Percentiles rank a stretch among this genome's conserved stretches.
Evolutionary conservation across 2,888 invertebrate genomes (phyloP).

Genomic region (Heteromurus nitidus): DNA sequence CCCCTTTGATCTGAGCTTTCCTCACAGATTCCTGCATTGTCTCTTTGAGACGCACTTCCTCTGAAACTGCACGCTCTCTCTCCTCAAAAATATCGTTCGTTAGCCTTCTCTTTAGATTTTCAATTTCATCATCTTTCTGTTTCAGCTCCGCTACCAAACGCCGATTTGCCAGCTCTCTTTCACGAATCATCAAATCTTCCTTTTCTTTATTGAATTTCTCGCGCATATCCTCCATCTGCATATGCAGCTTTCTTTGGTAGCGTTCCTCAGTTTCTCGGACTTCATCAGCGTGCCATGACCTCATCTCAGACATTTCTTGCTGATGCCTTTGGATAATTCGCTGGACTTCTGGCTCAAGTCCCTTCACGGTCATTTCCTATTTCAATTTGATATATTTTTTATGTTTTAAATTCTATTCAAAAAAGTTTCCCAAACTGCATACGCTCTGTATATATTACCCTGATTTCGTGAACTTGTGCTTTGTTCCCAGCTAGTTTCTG

Average conservation of each 20-base stretch:
- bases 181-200: slow-evolving; percentile 77
- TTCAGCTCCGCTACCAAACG: slow-evolving; percentile 64
- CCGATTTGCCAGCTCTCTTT: slow-evolving; percentile 64
- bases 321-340: slow-evolving; percentile 85
- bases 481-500: slow-evolving; percentile 90
- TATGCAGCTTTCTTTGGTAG: slow-evolving; percentile 80
- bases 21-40: slow-evolving; percentile 67
- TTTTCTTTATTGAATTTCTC: slow-evolving; percentile 81
- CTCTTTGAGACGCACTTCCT: slow-evolving; percentile 67
- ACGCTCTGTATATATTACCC: slow-evolving; percentile 78
- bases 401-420: too few species aligned
- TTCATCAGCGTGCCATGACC: slow-evolving; percentile 82
- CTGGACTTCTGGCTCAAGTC: slow-evolving; percentile 88
- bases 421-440: too few species aligned
- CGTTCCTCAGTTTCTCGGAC: slow-evolving; percentile 81
- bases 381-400: too few species aligned
- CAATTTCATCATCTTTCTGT: slow-evolving; percentile 67
- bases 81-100: slow-evolving; percentile 70
- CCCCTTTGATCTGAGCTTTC: slow-evolving; percentile 70
- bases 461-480: slow-evolving; percentile 90
- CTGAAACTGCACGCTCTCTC: slow-evolving; percentile 64
- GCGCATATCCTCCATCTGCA: slow-evolving; percentile 80
- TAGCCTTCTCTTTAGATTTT: slow-evolving; percentile 60
- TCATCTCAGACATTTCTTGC: slow-evolving; percentile 82
- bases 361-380: slow-evolving; percentile 81